Evolutionary conservation across 2,797 vertebrate genomes (phyloP), one percentile per base, ranked within the genome.

Genomic region (Coreius guichenoti): DNA sequence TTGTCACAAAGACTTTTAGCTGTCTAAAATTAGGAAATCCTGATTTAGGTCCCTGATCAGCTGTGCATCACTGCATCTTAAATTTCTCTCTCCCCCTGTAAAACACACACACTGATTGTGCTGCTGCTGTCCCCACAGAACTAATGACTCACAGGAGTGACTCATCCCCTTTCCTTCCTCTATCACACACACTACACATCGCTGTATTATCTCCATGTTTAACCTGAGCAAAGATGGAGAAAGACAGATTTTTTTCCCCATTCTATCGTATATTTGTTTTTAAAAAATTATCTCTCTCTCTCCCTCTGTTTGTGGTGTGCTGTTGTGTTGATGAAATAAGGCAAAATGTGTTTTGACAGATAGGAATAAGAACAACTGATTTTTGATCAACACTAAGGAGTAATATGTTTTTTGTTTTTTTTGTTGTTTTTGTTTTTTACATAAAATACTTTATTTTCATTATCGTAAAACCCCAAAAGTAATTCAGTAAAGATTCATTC

Each of bases 91-190:
- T 86, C 26, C 36, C 16, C 31, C 23, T 47, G 87, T 91, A 92
- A 91, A 92, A 75, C 87, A 79, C 82, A 84, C 80, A 80, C 81
- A 80, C 84, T 70, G 45, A 74, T 85, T 84, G 67, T 85, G 63
- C 85, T 82, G 81, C 86, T 90, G 84, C 87, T 88, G 88, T 89
- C 86, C 88, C 89, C 86, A 90, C 93, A 94, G 85, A 84, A 86
- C 86, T 87, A 93, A 95, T 95, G 95, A 95, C 93, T 95, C 95
- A 95, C 94, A 92, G 92, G 92, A 93, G 94, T 95, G 95, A 96
- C 93, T 95, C 95, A 96, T 87, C 77, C 82, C 82, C 72, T 86
- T 79, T 83, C 86, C 84, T 87, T 82, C 86, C 84, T 87, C 87
- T 81, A 79, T 76, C 90, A 83, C 93, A 83, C 91, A 90, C 89